Evolutionary conservation across 1,140 invertebrate species (phyloP), one percentile per base, ranked within the genome.

Genomic region (Psix sp.): DNA sequence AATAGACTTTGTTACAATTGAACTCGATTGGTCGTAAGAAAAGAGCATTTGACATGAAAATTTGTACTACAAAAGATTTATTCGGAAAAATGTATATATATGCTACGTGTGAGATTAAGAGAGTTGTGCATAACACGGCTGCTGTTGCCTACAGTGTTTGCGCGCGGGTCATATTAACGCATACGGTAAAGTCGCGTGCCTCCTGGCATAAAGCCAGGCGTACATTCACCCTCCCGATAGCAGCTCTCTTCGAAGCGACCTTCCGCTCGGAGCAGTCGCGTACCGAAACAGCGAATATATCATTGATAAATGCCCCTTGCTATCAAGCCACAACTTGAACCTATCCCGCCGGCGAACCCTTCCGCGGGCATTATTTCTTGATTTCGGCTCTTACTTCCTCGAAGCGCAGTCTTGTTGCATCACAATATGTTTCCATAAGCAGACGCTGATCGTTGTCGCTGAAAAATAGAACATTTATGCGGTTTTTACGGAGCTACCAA

Each of bases 251-350:
- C 51, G 24, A 39, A 70, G 40, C 42, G 54, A 54, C 45, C 74
- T 42, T 66, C 49, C 56, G 71, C 52, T 59, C 29, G 26, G 31
- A 60, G 52, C 68, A 31, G 46, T 77, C 74, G 71, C 48, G 62
- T 75, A 76, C 74, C 54, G 68, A 78, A 76, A 70, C 75, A 46
- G 65, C 72, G 70, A 77, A 76, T 84, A 83, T 82, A 81, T 83
- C 80, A 82, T 81, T 83, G 82, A 83, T 83, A 84, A 84, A 83
- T 78, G 77, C 71, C 66, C 74, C 56, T 77, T 67, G 46, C 74
- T 82, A 82, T 82, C 80, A 80, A 75, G 63, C 60, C 52, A 42
- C 39, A 20, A 60, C 48, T 52, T 48, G 9, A 7, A 14, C 17
- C 3, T 4, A 24, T 3, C 7, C 7, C 21, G n/a, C n/a, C n/a